phyloP scores from a whole-genome alignment of 1,140 invertebrate species.

The Penaeus vannamei region DNA sequence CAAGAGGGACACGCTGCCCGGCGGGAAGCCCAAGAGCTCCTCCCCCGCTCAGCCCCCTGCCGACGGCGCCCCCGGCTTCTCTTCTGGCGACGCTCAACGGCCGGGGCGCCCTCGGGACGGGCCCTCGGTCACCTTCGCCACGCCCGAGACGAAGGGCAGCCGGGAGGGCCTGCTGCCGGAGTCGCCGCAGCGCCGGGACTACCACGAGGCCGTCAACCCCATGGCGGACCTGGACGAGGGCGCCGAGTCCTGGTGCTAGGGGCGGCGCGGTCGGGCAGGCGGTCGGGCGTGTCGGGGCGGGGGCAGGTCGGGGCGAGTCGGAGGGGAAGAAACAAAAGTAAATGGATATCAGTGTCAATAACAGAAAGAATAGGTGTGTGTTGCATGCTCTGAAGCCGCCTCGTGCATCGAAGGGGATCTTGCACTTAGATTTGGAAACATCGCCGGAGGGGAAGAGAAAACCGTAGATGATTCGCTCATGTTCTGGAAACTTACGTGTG shows the following conservation, averaged over 20 bases:
- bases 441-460: no score
- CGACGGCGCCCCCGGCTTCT: background rate
- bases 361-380: no score
- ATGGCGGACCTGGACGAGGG: slow-evolving; percentile 39
- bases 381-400: no score
- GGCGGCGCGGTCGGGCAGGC: no score
- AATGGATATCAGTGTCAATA: no score
- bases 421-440: no score
- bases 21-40: background rate
- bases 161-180: slow-evolving; percentile 11
- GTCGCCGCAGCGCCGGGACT: background rate
- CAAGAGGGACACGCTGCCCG: slow-evolving; percentile 27
- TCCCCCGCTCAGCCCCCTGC: slow-evolving; percentile 27
- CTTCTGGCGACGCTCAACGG: background rate
- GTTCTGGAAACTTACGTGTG: no score
- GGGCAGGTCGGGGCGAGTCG: no score
- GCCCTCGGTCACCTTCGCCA: slow-evolving; percentile 36
- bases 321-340: no score
- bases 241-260: slow-evolving; percentile 66
- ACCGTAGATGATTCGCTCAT: no score
- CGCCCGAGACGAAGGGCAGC: slow-evolving; percentile 21
- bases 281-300: no score
- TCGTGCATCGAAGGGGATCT: no score
- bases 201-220: slow-evolving; percentile 51
- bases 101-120: background rate